Conservation (phyloP, 2,113 vertebrate species). For the Crotalus horridus region DNA sequence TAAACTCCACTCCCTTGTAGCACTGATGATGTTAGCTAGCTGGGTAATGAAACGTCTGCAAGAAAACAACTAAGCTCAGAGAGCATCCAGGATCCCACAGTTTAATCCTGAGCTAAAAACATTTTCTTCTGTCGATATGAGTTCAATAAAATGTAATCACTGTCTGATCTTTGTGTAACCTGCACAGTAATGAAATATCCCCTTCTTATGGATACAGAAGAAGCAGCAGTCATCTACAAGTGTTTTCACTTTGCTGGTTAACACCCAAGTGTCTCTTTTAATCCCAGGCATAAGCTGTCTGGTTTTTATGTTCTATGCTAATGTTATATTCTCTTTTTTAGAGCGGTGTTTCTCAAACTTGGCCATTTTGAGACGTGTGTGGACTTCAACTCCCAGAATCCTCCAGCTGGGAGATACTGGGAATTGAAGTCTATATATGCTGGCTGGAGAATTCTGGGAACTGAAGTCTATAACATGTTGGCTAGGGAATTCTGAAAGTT, state of each 20-base stretch:
- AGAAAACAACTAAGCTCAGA: not conserved
- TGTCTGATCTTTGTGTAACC: not conserved
- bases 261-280: constrained; percentile 2
- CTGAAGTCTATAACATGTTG: no score
- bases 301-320: not conserved
- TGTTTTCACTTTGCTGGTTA: not conserved
- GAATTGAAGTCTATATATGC: no score
- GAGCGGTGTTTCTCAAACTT: not conserved
- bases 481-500: no score
- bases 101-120: not conserved
- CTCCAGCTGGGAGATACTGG: not conserved
- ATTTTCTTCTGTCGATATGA: not conserved
- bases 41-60: not conserved
- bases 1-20: not conserved
- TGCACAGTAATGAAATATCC: no score
- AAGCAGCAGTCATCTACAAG: no score
- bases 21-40: not conserved
- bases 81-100: not conserved
- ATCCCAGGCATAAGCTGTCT: not conserved
- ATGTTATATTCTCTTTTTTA: not conserved
- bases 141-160: not conserved
- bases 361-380: not conserved
- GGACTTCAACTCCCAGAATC: not conserved
- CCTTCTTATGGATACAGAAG: not conserved
- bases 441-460: not conserved